Base-by-base conservation (phyloP, 2,113 vertebrate genomes). In the Holacanthus passer region DNA sequence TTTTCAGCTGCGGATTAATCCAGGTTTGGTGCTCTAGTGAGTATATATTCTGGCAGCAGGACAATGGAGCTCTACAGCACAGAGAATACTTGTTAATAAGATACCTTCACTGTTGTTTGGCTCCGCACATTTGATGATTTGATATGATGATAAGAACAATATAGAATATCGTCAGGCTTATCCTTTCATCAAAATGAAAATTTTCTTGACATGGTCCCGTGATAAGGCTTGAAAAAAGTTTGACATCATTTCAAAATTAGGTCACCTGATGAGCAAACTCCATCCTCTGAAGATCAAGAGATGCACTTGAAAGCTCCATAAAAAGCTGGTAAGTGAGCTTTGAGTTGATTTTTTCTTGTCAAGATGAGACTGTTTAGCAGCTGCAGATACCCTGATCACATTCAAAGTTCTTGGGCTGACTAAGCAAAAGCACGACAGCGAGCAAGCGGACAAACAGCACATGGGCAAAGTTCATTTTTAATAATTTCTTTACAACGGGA, bases 401-500 rank as follows among this genome's bases (percentile, higher is more conserved):
- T 4, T 3, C 6, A 16, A 17, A 55, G 65, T 10, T 52, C 1
- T 27, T 5, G 7, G n/a, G 41, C 75, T 31, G 60, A 63, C 48
- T 7, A 63, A 78, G 82, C 86, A 82, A 72, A 87, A 87, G 86
- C 87, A 81, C 32, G 35, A 47, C 65, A 76, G 85, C 48, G 73
- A 70, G 68, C 65, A 43, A 66, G 81, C 65, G 74, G 77, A 81
- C 66, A 81, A 12, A 78, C 47, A 41, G 67, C 77, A 78, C 32
- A 79, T 0, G 27, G 43, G 82, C 83, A 68, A 76, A 62, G 63
- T 79, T 58, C 2, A n/a, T n/a, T 79, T 94, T 94, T 95, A 95
- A 94, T 96, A 39, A 93, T 89, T 92, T 94, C 91, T 94, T 94
- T 92, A 94, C 89, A 95, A 73, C 60, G 35, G 73, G 60, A 80